Evolutionary conservation across 2,113 vertebrate species (phyloP), one percentile per base, ranked within the genome.

Genomic region (Apodemus sylvaticus): DNA sequence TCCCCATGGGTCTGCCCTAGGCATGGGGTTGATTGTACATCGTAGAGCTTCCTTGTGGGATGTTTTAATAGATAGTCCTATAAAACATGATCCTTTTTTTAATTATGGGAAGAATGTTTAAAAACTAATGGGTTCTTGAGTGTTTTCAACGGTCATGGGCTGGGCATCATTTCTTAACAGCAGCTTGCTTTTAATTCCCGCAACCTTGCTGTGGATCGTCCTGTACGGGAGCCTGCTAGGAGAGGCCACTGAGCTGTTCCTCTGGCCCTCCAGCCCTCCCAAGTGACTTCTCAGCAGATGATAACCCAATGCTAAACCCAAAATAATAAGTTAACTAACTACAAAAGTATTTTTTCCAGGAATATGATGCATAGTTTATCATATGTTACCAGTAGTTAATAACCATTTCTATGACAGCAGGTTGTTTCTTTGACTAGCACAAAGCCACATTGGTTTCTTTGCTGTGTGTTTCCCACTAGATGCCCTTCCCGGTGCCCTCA

Each of bases 401-500:
- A 94, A 68, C 66, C 81, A 94, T 45, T 87, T 17, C 94, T 96
- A 39, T 94, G 97, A 94, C 92, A 73, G 74, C 90, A 96, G 94
- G 91, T 92, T 95, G 95, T 97, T 93, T 68, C 48, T 86, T 93
- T 97, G 96, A 97, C 93, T 95, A 96, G 96, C 12, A 96, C 74
- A 90, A 98, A 97, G 82, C 90, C 96, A 97, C 89, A 96, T 90
- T 93, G 95, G 95, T 97, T 34, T 86, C 17, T 94, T 87, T 98
- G 96, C 98, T 97, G 98, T 97, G 95, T 98, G 97, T 98, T 98
- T 97, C 98, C 99, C 99, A 99, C 99, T 97, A 97, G 98, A 98
- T 98, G 91, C 98, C 98, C 98, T 97, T 98, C 98, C 90, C 98
- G 98, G 98, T 97, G 96, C 99, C 98, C 99, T 98, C 99, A 97